Evolutionary conservation across 2,797 vertebrate genomes (phyloP).

Genomic region (Falco concolor): DNA sequence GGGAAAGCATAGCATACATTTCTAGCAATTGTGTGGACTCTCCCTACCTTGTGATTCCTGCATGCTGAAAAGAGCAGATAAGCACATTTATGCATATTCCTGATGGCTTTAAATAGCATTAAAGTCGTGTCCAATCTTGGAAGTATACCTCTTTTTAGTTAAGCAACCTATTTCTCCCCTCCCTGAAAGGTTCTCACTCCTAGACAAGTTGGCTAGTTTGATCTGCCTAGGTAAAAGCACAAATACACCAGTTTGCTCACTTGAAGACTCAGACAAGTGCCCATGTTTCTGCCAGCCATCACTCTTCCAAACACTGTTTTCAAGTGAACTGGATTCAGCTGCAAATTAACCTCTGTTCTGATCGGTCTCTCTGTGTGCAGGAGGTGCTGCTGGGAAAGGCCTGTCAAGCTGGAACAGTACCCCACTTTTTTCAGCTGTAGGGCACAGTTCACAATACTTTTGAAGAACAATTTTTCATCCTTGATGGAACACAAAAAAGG

Average conservation of each 20-base stretch:
- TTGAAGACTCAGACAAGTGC: background rate
- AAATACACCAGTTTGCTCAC: background rate
- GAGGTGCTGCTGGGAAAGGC: background rate
- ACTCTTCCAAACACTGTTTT: background rate
- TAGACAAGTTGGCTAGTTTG: background rate
- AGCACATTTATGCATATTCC: background rate
- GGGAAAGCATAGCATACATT: background rate
- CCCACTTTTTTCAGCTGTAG: background rate
- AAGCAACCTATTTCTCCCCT: background rate
- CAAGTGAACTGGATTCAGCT: background rate
- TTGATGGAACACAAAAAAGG: background rate
- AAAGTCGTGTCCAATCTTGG: background rate
- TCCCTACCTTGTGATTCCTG: background rate
- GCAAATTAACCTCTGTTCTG: constrained; percentile 19
- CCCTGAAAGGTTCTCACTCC: background rate
- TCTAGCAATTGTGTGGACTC: background rate
- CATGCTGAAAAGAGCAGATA: background rate
- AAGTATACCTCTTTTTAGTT: background rate
- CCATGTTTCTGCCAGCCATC: background rate
- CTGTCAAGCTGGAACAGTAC: background rate
- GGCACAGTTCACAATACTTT: background rate
- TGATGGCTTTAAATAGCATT: background rate
- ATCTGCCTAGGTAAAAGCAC: background rate
- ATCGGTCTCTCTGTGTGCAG: background rate
- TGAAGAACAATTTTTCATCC: background rate